Evolutionary conservation across 2,888 invertebrate species (phyloP), one percentile per base, ranked within the genome.

Genomic region (Sabatieria punctata): DNA sequence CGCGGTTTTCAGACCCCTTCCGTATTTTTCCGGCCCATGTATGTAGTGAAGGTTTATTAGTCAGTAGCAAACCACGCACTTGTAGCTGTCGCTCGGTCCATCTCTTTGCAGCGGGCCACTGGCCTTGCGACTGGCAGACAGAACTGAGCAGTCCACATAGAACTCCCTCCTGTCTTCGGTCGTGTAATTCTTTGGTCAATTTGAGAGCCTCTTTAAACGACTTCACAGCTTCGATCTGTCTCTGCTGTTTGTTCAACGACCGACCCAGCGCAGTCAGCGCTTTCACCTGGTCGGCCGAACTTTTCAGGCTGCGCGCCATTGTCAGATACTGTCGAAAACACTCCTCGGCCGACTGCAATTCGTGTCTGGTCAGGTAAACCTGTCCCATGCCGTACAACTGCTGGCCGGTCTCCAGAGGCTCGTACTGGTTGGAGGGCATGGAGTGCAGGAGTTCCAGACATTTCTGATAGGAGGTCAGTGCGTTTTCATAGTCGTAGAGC

Each of bases 61-160:
- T n/a, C n/a, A n/a, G n/a, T n/a, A n/a, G n/a, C n/a, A n/a, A n/a
- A n/a, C n/a, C n/a, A n/a, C n/a, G n/a, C 66, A 89, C 86, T 63
- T 93, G 91, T 54, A 93, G 71, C 67, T 93, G 91, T 57, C 88
- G 78, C 66, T 91, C 91, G 68, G 93, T 89, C 84, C 86, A 93
- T 58, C 82, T 78, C 67, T 89, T 89, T 1, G 93, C 88, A 69
- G 84, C 80, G 35, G 50, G 51, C 41, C 61, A 61, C 50, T 91
- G 89, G 0, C 89, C 89, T 85, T 89, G 86, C 0, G 91, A 89
- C 49, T 91, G 71, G 65, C 89, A 91, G 23, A 93, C 91, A 0
- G 89, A 88, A 0, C 91, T 91, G 0, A 93, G 91, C 63, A 91
- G 91, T n/a, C 91, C 88, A 45, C 91, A 91, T 68, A 93, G 91